A percentile compares a stretch with the other conserved stretches of the same genome.
Evolutionary conservation across 92 coral and sea anemone species (phyloP).

Genomic region (Diadumene lineata): DNA sequence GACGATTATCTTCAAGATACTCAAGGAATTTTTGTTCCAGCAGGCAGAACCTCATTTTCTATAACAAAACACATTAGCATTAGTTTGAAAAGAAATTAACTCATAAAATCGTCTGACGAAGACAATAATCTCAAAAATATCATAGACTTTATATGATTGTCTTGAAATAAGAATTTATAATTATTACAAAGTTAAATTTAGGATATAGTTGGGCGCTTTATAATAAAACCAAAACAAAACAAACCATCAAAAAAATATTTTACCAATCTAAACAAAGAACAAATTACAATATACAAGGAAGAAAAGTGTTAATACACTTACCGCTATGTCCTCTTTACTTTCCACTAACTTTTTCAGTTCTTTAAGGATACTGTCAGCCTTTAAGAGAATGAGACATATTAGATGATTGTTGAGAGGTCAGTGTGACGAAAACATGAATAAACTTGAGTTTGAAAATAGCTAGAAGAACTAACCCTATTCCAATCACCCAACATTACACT

Average conservation of each 20-base stretch:
- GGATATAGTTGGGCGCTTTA: not conserved
- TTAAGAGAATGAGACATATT: conserved; percentile 27
- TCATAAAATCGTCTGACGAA: not conserved
- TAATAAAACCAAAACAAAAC: conserved; percentile 40
- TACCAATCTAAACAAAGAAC: conserved; percentile 16
- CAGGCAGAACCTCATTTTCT: conserved; percentile 97
- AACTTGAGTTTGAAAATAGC: conserved; percentile 8
- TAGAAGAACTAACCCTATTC: conserved; percentile 79
- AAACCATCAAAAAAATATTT: conserved; percentile 14
- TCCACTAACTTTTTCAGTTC: conserved; percentile 89
- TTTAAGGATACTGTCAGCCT: conserved; percentile 97
- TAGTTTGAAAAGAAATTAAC: conserved; percentile 9
- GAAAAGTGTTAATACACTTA: conserved; percentile 33
- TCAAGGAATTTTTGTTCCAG: conserved; percentile 97
- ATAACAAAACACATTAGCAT: conserved; percentile 20
- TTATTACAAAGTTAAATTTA: not conserved
- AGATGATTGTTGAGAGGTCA: conserved; percentile 5
- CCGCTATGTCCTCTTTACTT: conserved; percentile 91
- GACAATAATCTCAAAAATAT: conserved; percentile 8
- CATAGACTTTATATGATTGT: not conserved
- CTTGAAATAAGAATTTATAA: not conserved
- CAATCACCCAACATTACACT: conserved; percentile 98
- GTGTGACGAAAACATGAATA: not conserved
- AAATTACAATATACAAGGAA: conserved; percentile 13
- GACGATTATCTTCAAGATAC: conserved; percentile 82